Base-by-base conservation (phyloP, 2,797 vertebrate species). In the Rhabdomys pumilio region DNA sequence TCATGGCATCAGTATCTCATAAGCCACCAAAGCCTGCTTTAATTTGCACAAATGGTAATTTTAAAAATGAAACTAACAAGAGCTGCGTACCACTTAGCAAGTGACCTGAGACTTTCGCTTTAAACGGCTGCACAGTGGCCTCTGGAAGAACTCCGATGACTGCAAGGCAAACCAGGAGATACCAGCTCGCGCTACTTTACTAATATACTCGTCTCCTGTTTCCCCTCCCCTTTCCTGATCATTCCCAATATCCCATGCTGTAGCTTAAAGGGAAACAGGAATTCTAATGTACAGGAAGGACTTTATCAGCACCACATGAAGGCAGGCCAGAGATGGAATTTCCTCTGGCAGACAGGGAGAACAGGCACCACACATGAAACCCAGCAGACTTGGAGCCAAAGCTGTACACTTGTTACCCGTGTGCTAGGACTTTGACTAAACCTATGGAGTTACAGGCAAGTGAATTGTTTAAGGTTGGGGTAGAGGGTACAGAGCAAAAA, bases 221-320 rank as follows among this genome's bases (percentile, higher is more conserved):
- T 98, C 98, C 98, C 98, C 98, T 98, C 98, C 98, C 98, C 98
- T 98, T 99, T 99, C 99, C 99, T 99, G 99, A 98, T 99, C 99
- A 98, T 99, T 99, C 98, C 98, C 98, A 98, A 98, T 99, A 98
- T 99, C 99, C 99, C 72, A 98, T 98, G 98, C 98, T 98, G 98
- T 97, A 98, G 98, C 98, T 98, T 98, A 99, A 98, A 98, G 99
- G 99, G 99, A 99, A 99, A 99, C 99, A 99, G 99, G 99, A 99
- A 99, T 99, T 99, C 99, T 99, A 99, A 99, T 99, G 99, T 99
- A 99, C 99, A 99, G 99, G 99, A 99, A 99, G 98, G 98, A 99
- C 99, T 99, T 99, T 99, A 99, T 99, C 99, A 99, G 99, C 99
- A 99, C 99, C 99, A 99, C 99, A 99, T 98, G 99, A 99, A 99